A percentile compares a stretch with the other conserved stretches of the same genome.
phyloP scores from a whole-genome alignment of 2,888 invertebrate genomes.

The Drosophila neonasuta region DNA sequence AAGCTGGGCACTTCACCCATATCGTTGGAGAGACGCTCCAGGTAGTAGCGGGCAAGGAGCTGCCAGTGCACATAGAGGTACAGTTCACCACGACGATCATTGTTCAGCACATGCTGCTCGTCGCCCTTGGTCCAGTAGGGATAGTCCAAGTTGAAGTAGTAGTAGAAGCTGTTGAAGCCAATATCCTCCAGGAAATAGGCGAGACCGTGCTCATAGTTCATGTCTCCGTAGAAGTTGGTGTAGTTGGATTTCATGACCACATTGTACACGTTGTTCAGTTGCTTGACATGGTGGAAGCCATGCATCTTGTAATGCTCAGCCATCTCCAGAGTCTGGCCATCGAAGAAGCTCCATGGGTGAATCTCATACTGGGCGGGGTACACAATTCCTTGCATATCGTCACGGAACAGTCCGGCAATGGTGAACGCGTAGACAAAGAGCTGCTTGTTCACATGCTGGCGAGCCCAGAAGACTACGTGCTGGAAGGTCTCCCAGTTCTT shows the following conservation, averaged over 20 bases:
- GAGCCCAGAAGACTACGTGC: conserved; percentile 87
- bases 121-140: conserved; percentile 87
- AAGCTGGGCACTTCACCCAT: conserved; percentile 86
- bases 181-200: conserved; percentile 90
- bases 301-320: conserved; percentile 84
- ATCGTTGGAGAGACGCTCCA: conserved; percentile 87
- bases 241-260: conserved; percentile 87
- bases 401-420: conserved; percentile 85
- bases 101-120: conserved; percentile 74
- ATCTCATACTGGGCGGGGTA: conserved; percentile 88
- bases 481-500: conserved; percentile 89
- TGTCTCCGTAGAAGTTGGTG: conserved; percentile 84
- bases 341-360: conserved; percentile 86
- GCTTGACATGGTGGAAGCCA: conserved; percentile 84
- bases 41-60: conserved; percentile 83
- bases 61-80: conserved; percentile 83
- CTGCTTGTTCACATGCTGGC: conserved; percentile 85
- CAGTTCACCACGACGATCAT: conserved; percentile 82
- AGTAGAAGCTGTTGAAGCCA: conserved; percentile 88
- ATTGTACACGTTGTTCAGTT: conserved; percentile 83
- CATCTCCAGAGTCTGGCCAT: conserved; percentile 84
- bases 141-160: conserved; percentile 86
- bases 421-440: conserved; percentile 86
- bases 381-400: conserved; percentile 84
- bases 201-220: conserved; percentile 80